Base-by-base conservation (phyloP, 2,888 invertebrate genomes). In the Ophioninae sp. region DNA sequence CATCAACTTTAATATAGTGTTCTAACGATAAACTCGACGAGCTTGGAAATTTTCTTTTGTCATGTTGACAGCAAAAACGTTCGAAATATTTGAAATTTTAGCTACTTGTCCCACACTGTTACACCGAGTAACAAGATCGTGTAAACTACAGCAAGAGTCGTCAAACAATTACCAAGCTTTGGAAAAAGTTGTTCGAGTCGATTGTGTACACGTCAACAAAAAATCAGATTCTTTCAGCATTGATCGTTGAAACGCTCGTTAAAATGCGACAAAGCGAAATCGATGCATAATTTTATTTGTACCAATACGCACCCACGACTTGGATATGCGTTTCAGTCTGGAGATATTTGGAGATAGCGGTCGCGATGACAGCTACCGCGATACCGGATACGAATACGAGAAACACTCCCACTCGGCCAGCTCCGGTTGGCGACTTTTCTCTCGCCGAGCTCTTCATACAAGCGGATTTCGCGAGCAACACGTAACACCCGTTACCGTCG, bases 271-370 rank as follows among this genome's bases (percentile, higher is more conserved):
- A 2, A 20, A 9, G 22, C 20, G 6, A 6, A 59, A 20, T 22
- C 20, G 59, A 22, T 59, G 20, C 59, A 9, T 59, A 5, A 9
- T 59, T 6, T 22, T 22, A 9, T 59, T 59, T 59, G 59, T 22
- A 20, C 20, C 6, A 22, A 30, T 30, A 75, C 65, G 41, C 80
- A 90, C 91, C 88, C 58, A 87, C 44, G 6, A 85, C 84, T 44
- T 89, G 81, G 6, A 76, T 76, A 23, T 79, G 74, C 63, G 22
- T 84, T 85, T 22, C 83, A 82, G 13, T 84, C 76, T 67, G 86
- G n/a, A 92, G 80, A 79, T 91, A 91, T 58, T 89, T 89, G 6
- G 90, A 90, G 22, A 91, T 64, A 37, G 89, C 67, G n/a, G 90
- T 89, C 3, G 88, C 88, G 73, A 91, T 87, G 79, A 90, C 86